These are phyloP conservation scores for Emydocephalus ijimae DNA, from an alignment of 2,113 vertebrate genomes.

Conservation along the genomic window DNA sequence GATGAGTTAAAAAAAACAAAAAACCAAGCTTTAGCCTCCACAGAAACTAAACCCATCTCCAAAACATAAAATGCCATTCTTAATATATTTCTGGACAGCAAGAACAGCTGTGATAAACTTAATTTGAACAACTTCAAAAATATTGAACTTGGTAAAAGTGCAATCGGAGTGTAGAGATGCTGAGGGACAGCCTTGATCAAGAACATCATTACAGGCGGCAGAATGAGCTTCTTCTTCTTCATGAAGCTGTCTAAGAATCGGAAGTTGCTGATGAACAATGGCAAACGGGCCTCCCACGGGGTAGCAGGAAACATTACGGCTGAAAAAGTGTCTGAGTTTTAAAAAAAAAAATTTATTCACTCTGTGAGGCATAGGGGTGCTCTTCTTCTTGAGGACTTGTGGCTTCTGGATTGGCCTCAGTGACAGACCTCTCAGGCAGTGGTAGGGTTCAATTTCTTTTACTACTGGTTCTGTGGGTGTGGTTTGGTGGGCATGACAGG, in stretches of 20 bases:
- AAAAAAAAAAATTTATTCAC: background rate
- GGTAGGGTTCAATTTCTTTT: too few relatives aligned
- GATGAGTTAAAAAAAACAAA: background rate
- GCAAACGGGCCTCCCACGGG: background rate
- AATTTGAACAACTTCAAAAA: background rate
- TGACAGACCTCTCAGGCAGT: background rate
- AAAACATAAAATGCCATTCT: background rate
- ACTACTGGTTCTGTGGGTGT: too few relatives aligned
- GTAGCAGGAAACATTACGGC: background rate
- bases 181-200: background rate
- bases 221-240: background rate
- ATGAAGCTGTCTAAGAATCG: background rate
- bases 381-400: background rate
- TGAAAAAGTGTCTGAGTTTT: background rate
- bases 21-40: background rate
- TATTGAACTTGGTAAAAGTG: background rate
- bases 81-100: background rate
- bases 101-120: background rate
- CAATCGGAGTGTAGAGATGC: background rate
- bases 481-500: too few relatives aligned
- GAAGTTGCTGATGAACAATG: background rate
- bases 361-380: background rate
- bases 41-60: background rate
- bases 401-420: background rate
- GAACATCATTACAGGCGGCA: background rate